These are phyloP conservation scores for Ceratina calcarata DNA, from an alignment of 1,140 invertebrate species.

Conservation along the genomic window DNA sequence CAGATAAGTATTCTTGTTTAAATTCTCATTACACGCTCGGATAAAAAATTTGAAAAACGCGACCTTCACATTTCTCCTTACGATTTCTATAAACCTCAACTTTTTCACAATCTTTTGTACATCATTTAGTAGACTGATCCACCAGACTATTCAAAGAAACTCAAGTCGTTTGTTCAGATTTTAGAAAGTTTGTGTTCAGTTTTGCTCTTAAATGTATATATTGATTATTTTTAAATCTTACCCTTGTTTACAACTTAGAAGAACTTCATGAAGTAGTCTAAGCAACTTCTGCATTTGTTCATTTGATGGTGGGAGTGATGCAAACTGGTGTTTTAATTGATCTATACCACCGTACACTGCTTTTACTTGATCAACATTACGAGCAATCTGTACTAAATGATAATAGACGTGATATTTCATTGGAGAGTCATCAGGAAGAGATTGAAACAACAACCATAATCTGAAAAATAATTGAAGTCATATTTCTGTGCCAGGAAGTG, in stretches of 20 bases:
- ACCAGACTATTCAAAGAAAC: too few species aligned
- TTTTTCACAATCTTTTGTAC: too few species aligned
- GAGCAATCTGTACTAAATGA: constrained; percentile 92
- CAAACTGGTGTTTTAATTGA: constrained; percentile 91
- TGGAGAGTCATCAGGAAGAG: constrained; percentile 90
- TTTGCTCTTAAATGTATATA: not conserved
- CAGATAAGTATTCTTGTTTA: too few species aligned
- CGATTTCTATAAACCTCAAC: too few species aligned
- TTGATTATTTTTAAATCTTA: constrained; percentile 62
- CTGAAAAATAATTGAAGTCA: constrained; percentile 76
- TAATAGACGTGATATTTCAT: constrained; percentile 96
- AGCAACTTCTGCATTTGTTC: constrained; percentile 97
- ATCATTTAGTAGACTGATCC: too few species aligned
- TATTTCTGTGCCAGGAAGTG: not conserved
- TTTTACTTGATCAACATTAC: constrained; percentile 90
- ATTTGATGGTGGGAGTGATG: constrained; percentile 90
- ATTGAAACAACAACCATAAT: constrained; percentile 94
- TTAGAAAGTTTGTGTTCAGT: too few species aligned
- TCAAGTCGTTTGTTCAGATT: too few species aligned
- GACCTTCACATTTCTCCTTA: too few species aligned
- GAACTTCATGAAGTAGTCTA: constrained; percentile 92
- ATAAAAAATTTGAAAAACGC: too few species aligned
- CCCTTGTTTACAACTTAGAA: constrained; percentile 87
- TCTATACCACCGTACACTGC: constrained; percentile 91
- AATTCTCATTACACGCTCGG: too few species aligned